Evolutionary conservation across 2,888 invertebrate species (phyloP), one percentile per base, ranked within the genome.

Genomic region (Omphaloscelis lunosa): DNA sequence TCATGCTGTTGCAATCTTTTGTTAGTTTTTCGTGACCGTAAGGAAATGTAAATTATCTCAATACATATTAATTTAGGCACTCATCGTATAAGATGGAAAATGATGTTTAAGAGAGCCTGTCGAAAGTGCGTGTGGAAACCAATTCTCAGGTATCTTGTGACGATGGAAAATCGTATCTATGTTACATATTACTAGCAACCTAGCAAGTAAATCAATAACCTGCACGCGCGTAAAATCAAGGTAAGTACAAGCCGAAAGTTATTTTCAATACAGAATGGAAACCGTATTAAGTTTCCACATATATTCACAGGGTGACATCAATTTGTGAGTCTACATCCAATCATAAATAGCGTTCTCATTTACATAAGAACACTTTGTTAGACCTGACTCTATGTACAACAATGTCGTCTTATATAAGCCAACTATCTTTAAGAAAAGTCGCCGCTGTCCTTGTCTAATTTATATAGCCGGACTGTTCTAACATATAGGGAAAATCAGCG

Each of bases 351-450:
- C 93, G 87, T 83, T 91, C 94, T 94, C 92, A 96, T 96, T 95
- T 96, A 95, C 96, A 96, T 96, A 95, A 93, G 91, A 91, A 92
- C 92, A 93, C 93, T 94, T 94, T 94, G 95, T 94, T 93, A 93
- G 90, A 91, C 88, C 88, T 89, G 91, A 91, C 89, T 92, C 92
- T 95, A 95, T 95, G 91, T 95, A 95, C 90, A 88, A 93, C 94
- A 94, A 92, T 94, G 94, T 95, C 94, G 92, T 93, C 91, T 94
- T 93, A 94, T 90, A 93, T 95, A 95, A 93, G 90, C 91, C 91
- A 95, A 96, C 96, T 96, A 96, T 96, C 95, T 95, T 95, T 91
- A 96, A 96, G 96, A 96, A 96, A 96, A 95, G 90, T 93, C 92
- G 84, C 90, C 48, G 72, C 90, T 82, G 73, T 93, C 91, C 88